Evolutionary conservation across 23 tunicate genomes (phyloP), one percentile per base, ranked within the genome.

Genomic region (Trididemnum clinides): DNA sequence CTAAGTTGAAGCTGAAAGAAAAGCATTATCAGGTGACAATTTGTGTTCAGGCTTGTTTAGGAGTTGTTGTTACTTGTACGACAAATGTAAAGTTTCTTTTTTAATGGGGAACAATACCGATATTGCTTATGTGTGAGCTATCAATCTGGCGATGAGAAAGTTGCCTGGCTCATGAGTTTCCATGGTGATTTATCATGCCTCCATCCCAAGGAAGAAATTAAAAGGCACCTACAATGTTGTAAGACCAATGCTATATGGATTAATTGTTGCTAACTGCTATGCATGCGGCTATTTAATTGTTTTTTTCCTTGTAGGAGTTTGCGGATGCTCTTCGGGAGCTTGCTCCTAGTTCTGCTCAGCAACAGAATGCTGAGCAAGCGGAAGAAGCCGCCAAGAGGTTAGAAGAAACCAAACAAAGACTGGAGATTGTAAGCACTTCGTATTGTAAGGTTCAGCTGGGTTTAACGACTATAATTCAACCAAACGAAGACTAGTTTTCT

Each of bases 1-100:
- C 90, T 34, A 94, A 89, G 64, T 66, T 91, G 33, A 89, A 96
- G 51, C 87, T 96, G 50, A 91, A 91, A 74, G 99, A 96, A 82
- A 72, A 87, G 44, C 99, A 96, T 85, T 96, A 96, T 57, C 89
- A 96, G 86, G 99, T 92, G 62, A 4, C 54, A 44, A 44, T 7
- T 7, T 10, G 10, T 10, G 12, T 44, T 44, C 10, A 44, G 54
- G 54, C 54, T 10, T 44, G 54, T 7, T 10, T 44, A 10, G 10
- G 54, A 15, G 54, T 44, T 18, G 18, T 59, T 15, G 4, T 59
- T 59, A 26, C 54, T 44, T 7, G 10, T 10, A 44, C 54, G 15
- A 7, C 54, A 44, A 44, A 44, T 15, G 54, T 44, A 44, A 44
- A 44, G 54, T 44, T 15, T 44, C 12, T n/a, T n/a, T n/a, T n/a